Conservation (phyloP, 2,888 invertebrate species). For the Actias luna region DNA sequence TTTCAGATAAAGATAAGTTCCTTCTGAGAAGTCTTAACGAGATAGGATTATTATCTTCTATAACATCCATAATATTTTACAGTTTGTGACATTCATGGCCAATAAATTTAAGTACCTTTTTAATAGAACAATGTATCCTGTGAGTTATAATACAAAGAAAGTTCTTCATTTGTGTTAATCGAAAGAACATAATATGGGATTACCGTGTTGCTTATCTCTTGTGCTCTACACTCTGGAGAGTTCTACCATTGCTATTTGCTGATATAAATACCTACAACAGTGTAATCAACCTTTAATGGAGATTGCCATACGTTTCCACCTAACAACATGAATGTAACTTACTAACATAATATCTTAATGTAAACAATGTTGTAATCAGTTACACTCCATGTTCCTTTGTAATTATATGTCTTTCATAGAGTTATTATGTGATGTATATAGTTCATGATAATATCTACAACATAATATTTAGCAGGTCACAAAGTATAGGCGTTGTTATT, state of each 20-base stretch:
- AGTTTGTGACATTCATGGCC: background rate
- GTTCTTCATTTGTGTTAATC: background rate
- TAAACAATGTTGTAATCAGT: background rate
- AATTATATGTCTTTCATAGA: background rate
- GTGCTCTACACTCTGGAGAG: background rate
- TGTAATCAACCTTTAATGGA: background rate
- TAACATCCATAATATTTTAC: too few relatives aligned
- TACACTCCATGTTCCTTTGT: background rate
- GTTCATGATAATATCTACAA: background rate
- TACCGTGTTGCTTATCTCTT: background rate
- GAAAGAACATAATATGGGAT: background rate
- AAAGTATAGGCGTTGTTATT: slow-evolving; percentile 1
- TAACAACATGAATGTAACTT: background rate
- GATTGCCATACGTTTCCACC: background rate
- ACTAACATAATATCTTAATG: background rate
- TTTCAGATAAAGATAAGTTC: too few relatives aligned
- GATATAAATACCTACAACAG: background rate
- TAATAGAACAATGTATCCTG: background rate
- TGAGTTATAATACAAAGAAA: background rate
- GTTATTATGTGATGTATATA: background rate
- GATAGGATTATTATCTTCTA: too few relatives aligned
- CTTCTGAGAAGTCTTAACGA: too few relatives aligned
- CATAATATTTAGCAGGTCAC: background rate
- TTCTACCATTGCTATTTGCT: background rate
- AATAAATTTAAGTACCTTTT: background rate